Percentiles rank a stretch among this genome's conserved stretches.
phyloP scores from a whole-genome alignment of 2,113 vertebrate genomes.

The Scomber scombrus region DNA sequence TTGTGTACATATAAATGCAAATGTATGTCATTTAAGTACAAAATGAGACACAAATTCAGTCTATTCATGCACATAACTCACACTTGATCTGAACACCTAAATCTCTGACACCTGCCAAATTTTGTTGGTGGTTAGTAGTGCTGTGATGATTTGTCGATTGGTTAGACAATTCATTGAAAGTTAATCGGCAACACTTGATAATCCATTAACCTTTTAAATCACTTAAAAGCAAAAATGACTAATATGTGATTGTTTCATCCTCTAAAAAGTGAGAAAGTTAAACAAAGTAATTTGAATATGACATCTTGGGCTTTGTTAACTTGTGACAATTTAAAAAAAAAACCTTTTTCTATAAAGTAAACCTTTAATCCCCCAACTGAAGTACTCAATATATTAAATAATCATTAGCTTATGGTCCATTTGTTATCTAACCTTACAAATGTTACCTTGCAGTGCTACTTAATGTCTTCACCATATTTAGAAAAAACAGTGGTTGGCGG shows the following conservation, averaged over 20 bases:
- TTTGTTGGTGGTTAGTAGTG: not conserved
- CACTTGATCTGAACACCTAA: not conserved
- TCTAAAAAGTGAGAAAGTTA: not conserved
- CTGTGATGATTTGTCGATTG: too few relatives aligned
- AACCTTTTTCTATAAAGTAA: not conserved
- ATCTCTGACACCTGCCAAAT: not conserved
- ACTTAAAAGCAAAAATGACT: not conserved
- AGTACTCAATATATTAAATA: not conserved
- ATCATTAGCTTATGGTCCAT: not conserved
- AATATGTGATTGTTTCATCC: not conserved
- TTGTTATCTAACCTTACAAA: not conserved
- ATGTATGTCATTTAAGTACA: not conserved
- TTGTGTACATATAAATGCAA: not conserved
- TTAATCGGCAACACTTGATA: not conserved
- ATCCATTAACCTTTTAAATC: not conserved
- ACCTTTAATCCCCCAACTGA: not conserved
- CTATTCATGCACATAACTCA: not conserved
- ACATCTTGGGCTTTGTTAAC: not conserved
- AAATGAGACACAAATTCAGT: not conserved
- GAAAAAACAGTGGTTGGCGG: conserved; percentile 17
- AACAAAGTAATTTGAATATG: not conserved
- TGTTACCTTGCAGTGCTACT: conserved; percentile 8
- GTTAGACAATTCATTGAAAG: too few relatives aligned
- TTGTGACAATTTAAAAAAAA: too few relatives aligned
- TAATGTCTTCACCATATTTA: conserved; percentile 47